Evolutionary conservation across 2,888 invertebrate genomes (phyloP).

Genomic region (Crematogaster levior): DNA sequence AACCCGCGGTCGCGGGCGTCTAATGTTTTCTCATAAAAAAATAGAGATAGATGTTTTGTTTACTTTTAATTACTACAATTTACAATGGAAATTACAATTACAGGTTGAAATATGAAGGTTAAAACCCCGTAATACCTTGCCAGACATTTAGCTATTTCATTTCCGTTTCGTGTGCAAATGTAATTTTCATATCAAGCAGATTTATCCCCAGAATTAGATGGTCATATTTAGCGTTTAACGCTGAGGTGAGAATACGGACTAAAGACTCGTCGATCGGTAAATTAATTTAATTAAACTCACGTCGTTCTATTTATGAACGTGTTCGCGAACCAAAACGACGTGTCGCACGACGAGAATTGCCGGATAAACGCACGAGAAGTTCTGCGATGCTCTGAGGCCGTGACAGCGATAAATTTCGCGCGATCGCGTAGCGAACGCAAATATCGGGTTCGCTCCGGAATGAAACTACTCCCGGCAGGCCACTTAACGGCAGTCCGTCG

Average conservation of each 20-base stretch:
- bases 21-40: slow-evolving; percentile 15
- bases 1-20: neutral
- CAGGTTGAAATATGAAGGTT: neutral
- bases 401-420: slow-evolving; percentile 45
- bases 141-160: neutral
- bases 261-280: slow-evolving; percentile 37
- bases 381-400: slow-evolving; percentile 17
- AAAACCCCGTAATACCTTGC: neutral
- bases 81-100: neutral
- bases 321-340: slow-evolving; percentile 31
- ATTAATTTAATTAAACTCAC: slow-evolving; percentile 44
- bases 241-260: slow-evolving; percentile 14
- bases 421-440: slow-evolving; percentile 34
- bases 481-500: slow-evolving; percentile 49
- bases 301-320: slow-evolving; percentile 30
- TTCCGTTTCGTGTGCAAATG: neutral
- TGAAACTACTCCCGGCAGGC: slow-evolving; percentile 43
- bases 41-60: neutral
- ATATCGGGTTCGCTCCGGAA: slow-evolving; percentile 26
- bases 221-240: slow-evolving; percentile 8
- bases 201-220: slow-evolving; percentile 7
- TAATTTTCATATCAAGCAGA: slow-evolving; percentile 26
- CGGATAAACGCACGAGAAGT: slow-evolving; percentile 34
- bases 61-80: slow-evolving; percentile 7
- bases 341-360: slow-evolving; percentile 34